A percentile compares a stretch with the other conserved stretches of the same genome.
These are phyloP conservation scores for Buphagus erythrorhynchus DNA, from an alignment of 2,797 vertebrate species.

Conservation along the genomic window DNA sequence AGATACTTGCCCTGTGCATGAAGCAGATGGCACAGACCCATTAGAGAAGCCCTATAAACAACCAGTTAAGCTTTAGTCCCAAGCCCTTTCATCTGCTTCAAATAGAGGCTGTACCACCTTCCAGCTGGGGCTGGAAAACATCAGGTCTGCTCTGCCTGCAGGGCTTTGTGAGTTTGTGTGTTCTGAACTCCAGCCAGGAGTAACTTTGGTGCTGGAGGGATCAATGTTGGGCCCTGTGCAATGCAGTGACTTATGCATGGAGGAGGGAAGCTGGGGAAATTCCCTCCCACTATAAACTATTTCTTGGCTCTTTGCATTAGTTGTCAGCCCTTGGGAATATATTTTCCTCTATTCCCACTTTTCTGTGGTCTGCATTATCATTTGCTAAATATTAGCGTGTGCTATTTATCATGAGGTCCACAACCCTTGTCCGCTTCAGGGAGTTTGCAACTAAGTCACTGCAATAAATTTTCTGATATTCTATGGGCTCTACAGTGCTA, in stretches of 20 bases:
- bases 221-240: neutral
- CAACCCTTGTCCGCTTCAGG: neutral
- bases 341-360: neutral
- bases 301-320: slow-evolving; percentile 30
- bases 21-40: neutral
- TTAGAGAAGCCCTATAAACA: neutral
- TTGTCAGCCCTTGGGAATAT: slow-evolving; percentile 34
- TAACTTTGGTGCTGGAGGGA: slow-evolving; percentile 9
- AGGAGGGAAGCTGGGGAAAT: slow-evolving; percentile 1
- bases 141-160: neutral
- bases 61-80: neutral
- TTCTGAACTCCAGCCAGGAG: slow-evolving; percentile 38
- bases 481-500: neutral
- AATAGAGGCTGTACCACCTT: slow-evolving; percentile 7
- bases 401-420: slow-evolving; percentile 50
- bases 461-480: slow-evolving; percentile 42
- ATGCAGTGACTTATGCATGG: neutral
- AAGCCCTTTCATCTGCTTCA: slow-evolving; percentile 3
- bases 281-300: neutral
- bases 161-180: neutral
- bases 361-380: slow-evolving; percentile 42
- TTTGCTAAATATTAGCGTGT: slow-evolving; percentile 36
- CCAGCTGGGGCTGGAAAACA: slow-evolving; percentile 28
- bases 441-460: slow-evolving; percentile 9
- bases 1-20: neutral